Conservation (phyloP, 2,113 vertebrate species). For the Psittacara wagleri region DNA sequence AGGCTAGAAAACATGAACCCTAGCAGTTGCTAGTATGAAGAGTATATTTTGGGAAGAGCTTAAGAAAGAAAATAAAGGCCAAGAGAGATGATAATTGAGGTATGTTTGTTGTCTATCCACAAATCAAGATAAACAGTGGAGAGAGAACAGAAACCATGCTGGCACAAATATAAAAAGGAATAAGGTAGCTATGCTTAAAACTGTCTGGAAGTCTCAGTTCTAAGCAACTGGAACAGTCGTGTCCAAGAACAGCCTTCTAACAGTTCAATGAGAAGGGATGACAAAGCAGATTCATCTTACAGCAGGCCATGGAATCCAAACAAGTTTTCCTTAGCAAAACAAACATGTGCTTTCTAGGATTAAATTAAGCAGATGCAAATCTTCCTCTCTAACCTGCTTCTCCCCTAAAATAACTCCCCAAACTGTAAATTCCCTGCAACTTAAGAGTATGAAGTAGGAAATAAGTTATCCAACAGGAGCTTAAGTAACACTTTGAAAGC, state of each 20-base stretch:
- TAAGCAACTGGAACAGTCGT: not conserved
- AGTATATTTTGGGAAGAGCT: not conserved
- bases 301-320: not conserved
- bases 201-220: not conserved
- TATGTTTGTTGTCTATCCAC: not conserved
- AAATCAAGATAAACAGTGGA: not conserved
- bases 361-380: not conserved
- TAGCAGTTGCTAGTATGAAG: not conserved
- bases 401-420: not conserved
- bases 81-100: not conserved
- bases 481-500: not conserved
- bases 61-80: not conserved
- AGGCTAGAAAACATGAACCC: not conserved
- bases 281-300: not conserved
- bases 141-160: not conserved
- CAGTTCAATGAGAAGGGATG: not conserved
- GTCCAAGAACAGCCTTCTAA: not conserved
- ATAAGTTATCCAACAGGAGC: not conserved
- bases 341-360: not conserved
- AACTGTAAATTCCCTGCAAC: not conserved
- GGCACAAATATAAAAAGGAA: not conserved
- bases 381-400: not conserved
- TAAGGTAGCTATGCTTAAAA: not conserved
- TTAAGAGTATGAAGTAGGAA: not conserved
- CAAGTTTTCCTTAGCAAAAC: not conserved